Percentiles rank a stretch among this genome's conserved stretches.
Evolutionary conservation across 2,888 invertebrate genomes (phyloP).

Genomic region (Xestoiulus laeticollis): DNA sequence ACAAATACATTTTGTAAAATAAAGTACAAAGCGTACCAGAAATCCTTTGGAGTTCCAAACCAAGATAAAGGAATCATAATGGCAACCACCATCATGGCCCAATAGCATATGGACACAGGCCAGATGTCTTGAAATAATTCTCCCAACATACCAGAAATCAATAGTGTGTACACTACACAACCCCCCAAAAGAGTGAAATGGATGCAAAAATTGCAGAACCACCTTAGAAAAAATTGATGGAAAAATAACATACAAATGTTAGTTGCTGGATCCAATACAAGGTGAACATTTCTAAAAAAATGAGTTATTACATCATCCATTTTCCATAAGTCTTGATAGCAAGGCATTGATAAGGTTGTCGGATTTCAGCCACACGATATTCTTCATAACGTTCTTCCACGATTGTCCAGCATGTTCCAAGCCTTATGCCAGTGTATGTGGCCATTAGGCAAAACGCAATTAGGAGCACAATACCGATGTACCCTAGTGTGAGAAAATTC

Average conservation of each 20-base stretch:
- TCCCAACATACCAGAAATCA: constrained; percentile 74
- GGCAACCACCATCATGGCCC: constrained; percentile 73
- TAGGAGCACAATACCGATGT: constrained; percentile 73
- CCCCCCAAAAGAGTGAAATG: constrained; percentile 67
- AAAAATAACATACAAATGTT: neutral
- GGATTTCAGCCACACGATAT: constrained; percentile 67
- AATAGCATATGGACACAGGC: constrained; percentile 70
- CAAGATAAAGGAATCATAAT: constrained; percentile 72
- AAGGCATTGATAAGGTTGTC: constrained; percentile 76
- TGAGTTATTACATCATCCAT: constrained; percentile 58
- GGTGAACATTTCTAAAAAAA: neutral
- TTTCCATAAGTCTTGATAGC: constrained; percentile 72
- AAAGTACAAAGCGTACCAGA: constrained; percentile 69
- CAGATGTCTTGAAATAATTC: constrained; percentile 68
- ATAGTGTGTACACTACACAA: constrained; percentile 73
- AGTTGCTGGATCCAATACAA: neutral
- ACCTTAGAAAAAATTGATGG: neutral
- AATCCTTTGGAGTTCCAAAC: constrained; percentile 77
- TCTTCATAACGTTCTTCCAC: constrained; percentile 70
- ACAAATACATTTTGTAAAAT: too few species aligned
- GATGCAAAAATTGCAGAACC: neutral
- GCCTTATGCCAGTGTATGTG: constrained; percentile 73
- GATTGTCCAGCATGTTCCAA: constrained; percentile 76
- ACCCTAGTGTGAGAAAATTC: constrained; percentile 67
- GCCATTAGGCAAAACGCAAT: constrained; percentile 71